Evolutionary conservation across 2,888 invertebrate species (phyloP).

Genomic region (Cephus pygmeus): DNA sequence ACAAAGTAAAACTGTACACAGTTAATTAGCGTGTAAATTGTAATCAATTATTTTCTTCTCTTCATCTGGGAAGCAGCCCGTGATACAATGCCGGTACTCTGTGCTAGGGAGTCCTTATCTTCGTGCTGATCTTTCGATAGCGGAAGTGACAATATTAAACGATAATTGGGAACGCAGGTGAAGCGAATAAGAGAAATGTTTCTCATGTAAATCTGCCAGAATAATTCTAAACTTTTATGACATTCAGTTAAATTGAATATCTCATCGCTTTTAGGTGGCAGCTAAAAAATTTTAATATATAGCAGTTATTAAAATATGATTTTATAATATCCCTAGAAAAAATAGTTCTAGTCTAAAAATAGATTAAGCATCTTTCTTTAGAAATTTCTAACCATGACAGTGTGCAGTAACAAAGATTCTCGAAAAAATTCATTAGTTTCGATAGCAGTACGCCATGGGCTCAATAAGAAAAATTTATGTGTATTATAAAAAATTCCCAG

Average conservation of each 20-base stretch:
- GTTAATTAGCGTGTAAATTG: background rate
- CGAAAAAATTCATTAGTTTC: slow-evolving; percentile 49
- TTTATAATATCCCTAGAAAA: background rate
- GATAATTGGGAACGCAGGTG: slow-evolving; percentile 44
- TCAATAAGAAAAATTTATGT: slow-evolving; percentile 47
- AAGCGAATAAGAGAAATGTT: slow-evolving; percentile 50
- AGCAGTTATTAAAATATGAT: background rate
- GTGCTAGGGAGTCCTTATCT: background rate
- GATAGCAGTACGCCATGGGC: slow-evolving; percentile 40
- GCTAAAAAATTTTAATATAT: slow-evolving; percentile 34
- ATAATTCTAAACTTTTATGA: slow-evolving; percentile 42
- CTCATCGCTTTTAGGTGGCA: slow-evolving; percentile 50
- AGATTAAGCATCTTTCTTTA: background rate
- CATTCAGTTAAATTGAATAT: slow-evolving; percentile 48
- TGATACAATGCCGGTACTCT: background rate
- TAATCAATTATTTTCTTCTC: background rate
- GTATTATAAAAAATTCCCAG: slow-evolving; percentile 49
- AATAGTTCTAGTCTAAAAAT: background rate
- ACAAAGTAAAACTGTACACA: background rate
- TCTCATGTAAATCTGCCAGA: slow-evolving; percentile 46
- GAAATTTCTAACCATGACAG: slow-evolving; percentile 43
- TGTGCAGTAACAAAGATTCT: slow-evolving; percentile 43
- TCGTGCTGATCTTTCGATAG: background rate
- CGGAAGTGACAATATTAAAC: slow-evolving; percentile 30
- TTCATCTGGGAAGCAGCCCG: background rate